These are phyloP conservation scores for Dolichallabes microphthalmus DNA, from an alignment of 2,113 vertebrate genomes.

Conservation along the genomic window DNA sequence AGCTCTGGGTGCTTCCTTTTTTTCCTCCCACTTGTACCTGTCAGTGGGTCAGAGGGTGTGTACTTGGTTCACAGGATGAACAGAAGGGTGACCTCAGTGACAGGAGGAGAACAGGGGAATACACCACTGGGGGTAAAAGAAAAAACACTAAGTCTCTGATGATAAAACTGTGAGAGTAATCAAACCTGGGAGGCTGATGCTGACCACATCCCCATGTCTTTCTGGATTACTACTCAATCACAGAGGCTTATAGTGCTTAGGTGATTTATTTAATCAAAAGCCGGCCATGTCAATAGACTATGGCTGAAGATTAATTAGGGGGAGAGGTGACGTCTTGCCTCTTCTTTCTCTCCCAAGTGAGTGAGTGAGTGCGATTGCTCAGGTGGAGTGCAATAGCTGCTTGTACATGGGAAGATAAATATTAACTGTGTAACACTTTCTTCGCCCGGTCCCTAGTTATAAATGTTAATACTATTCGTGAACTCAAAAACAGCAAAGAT, in stretches of 20 bases:
- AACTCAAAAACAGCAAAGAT: background rate
- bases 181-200: slow-evolving; percentile 43
- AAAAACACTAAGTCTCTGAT: slow-evolving; percentile 52
- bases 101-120: slow-evolving; percentile 54
- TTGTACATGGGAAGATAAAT: slow-evolving; percentile 51
- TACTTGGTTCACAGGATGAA: slow-evolving; percentile 60
- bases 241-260: slow-evolving; percentile 66
- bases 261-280: slow-evolving; percentile 77
- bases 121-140: slow-evolving; percentile 13
- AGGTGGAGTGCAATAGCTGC: slow-evolving; percentile 65
- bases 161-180: slow-evolving; percentile 47
- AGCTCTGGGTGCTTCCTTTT: slow-evolving; percentile 66
- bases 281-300: slow-evolving; percentile 70
- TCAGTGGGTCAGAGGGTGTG: slow-evolving; percentile 71
- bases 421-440: slow-evolving; percentile 19
- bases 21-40: slow-evolving; percentile 69
- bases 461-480: background rate
- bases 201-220: slow-evolving; percentile 64
- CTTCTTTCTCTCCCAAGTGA: slow-evolving; percentile 1
- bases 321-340: slow-evolving; percentile 58
- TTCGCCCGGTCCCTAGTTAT: slow-evolving; percentile 14
- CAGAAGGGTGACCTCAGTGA: slow-evolving; percentile 62
- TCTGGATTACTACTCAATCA: slow-evolving; percentile 75
- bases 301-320: slow-evolving; percentile 71
- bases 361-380: slow-evolving; percentile 54